These are phyloP conservation scores for Caiman crocodilus DNA, from an alignment of 2,797 vertebrate species.

Conservation along the genomic window DNA sequence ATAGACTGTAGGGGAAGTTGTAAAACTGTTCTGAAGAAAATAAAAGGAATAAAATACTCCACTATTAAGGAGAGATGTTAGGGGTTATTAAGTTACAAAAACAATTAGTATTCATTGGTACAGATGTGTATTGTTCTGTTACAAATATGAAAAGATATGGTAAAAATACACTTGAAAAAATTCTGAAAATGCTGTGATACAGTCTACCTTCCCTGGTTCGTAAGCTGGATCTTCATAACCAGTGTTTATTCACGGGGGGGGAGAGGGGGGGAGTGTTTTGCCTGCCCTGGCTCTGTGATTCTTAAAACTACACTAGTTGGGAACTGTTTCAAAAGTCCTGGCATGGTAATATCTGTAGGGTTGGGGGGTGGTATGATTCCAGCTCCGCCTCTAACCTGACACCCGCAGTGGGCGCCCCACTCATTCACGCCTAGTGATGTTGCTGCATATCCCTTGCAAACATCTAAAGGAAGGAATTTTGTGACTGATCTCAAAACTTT, in stretches of 20 bases:
- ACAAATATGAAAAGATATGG: neutral
- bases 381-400: no score
- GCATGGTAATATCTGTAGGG: no score
- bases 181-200: neutral
- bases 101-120: neutral
- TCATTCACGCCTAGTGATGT: no score
- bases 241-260: neutral
- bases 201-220: neutral
- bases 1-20: fast-evolving
- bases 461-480: conserved; percentile 4
- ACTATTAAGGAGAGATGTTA: neutral
- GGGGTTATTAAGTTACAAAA: neutral
- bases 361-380: no score
- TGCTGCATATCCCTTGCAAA: neutral
- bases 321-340: no score
- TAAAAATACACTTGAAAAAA: neutral
- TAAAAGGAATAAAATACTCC: neutral
- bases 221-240: neutral
- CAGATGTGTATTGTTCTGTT: neutral
- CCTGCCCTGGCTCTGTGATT: no score
- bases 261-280: no score
- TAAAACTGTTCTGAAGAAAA: neutral
- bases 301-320: no score
- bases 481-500: neutral
- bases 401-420: no score